phyloP scores from a whole-genome alignment of 1,140 invertebrate species.

The Lordiphosa collinella region DNA sequence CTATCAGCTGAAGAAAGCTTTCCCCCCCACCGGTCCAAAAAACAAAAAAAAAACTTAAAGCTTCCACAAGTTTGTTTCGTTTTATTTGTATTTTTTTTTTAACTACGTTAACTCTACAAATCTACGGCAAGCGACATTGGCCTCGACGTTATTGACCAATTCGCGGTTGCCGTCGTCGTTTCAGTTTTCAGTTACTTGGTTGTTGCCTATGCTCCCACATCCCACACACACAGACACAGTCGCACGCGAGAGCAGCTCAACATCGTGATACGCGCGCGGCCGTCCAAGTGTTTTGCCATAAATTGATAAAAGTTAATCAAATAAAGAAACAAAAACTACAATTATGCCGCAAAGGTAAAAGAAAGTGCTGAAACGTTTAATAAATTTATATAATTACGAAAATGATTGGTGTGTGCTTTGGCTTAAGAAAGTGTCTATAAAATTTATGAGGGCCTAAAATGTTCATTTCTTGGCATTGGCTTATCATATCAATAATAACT shows the following conservation, averaged over 20 bases:
- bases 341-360: constrained; percentile 68
- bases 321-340: constrained; percentile 18
- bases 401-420: constrained; percentile 51
- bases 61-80: constrained; percentile 29
- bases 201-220: constrained; percentile 42
- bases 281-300: constrained; percentile 26
- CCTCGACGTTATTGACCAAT: constrained; percentile 26
- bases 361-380: constrained; percentile 14
- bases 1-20: constrained; percentile 51
- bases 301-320: constrained; percentile 49
- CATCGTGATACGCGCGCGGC: constrained; percentile 15
- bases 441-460: constrained; percentile 66
- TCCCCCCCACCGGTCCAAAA: constrained; percentile 5
- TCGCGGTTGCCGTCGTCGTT: constrained; percentile 20
- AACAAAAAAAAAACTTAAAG: constrained; percentile 23
- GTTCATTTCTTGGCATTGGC: constrained; percentile 57
- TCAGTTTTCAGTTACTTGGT: constrained; percentile 41
- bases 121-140: constrained; percentile 30
- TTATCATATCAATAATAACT: constrained; percentile 56
- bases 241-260: not conserved
- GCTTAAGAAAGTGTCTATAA: constrained; percentile 43
- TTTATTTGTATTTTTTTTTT: constrained; percentile 20
- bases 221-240: not conserved
- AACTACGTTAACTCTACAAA: constrained; percentile 53
- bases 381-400: constrained; percentile 48